phyloP scores from a whole-genome alignment of 1,140 invertebrate species.

The Batillaria attramentaria region DNA sequence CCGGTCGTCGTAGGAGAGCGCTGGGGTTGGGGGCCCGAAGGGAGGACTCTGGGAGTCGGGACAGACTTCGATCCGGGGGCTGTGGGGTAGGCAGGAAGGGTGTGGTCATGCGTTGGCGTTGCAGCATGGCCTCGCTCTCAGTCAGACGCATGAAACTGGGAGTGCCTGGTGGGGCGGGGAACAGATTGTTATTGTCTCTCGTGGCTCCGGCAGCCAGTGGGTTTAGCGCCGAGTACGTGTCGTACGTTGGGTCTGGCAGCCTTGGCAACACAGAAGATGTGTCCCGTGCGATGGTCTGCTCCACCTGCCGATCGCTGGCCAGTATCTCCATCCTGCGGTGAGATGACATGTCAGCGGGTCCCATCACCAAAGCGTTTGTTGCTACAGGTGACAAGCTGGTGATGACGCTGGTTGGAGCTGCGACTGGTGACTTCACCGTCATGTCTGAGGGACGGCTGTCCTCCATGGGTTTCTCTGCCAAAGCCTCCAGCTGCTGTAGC shows the following conservation, averaged over 20 bases:
- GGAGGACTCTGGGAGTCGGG: conserved; percentile 51
- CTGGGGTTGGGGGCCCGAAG: conserved; percentile 54
- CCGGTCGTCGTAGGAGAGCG: conserved; percentile 53
- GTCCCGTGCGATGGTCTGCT: conserved; percentile 47
- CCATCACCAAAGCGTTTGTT: conserved; percentile 36
- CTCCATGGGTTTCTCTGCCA: conserved; percentile 45
- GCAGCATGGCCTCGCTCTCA: conserved; percentile 61
- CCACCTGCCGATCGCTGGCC: conserved; percentile 51
- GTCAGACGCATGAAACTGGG: conserved; percentile 58
- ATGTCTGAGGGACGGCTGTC: conserved; percentile 41
- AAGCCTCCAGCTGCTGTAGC: conserved; percentile 42
- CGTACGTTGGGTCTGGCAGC: conserved; percentile 34
- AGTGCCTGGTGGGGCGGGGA: conserved; percentile 46
- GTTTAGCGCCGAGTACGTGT: conserved; percentile 41
- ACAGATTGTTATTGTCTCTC: conserved; percentile 42
- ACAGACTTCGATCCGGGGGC: conserved; percentile 33
- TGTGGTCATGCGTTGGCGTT: conserved; percentile 59
- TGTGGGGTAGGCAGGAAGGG: conserved; percentile 57
- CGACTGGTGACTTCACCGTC: conserved; percentile 40
- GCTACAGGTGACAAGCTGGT: conserved; percentile 40
- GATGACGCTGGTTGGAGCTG: conserved; percentile 40
- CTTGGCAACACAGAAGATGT: conserved; percentile 36
- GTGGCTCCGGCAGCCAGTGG: conserved; percentile 33
- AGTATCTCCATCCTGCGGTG: conserved; percentile 62
- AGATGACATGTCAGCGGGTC: conserved; percentile 49